Evolutionary conservation across 2,113 vertebrate genomes (phyloP).

Genomic region (Notechis scutatus): DNA sequence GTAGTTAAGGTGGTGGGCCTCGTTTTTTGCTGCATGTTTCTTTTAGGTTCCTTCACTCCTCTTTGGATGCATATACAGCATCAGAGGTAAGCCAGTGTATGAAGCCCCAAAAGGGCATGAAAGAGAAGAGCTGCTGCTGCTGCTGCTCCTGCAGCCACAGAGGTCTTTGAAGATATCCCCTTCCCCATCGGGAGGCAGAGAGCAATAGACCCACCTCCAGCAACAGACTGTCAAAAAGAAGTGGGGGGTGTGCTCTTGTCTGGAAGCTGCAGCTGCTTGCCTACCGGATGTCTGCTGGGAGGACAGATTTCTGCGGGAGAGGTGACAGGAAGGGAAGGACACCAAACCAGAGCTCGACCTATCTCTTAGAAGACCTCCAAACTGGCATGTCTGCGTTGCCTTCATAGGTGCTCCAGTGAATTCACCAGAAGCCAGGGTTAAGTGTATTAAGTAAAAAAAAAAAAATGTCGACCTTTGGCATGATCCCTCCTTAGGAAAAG

Average conservation of each 20-base stretch:
- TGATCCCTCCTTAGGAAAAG: background rate
- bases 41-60: background rate
- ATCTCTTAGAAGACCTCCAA: background rate
- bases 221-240: background rate
- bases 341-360: background rate
- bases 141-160: background rate
- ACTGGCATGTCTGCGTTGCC: background rate
- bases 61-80: background rate
- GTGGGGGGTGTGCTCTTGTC: background rate
- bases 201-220: background rate
- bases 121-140: background rate
- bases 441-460: background rate
- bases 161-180: background rate
- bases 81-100: background rate
- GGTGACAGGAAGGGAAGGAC: background rate
- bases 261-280: conserved; percentile 1
- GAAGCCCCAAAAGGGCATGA: background rate
- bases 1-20: background rate
- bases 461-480: background rate
- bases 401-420: background rate
- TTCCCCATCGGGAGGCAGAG: background rate
- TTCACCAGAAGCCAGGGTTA: background rate
- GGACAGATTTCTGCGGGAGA: background rate
- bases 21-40: background rate
- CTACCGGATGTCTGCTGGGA: background rate